A percentile compares a stretch with the other conserved stretches of the same genome.
phyloP scores from a whole-genome alignment of 2,113 vertebrate species.

The Porphyrio hochstetteri region DNA sequence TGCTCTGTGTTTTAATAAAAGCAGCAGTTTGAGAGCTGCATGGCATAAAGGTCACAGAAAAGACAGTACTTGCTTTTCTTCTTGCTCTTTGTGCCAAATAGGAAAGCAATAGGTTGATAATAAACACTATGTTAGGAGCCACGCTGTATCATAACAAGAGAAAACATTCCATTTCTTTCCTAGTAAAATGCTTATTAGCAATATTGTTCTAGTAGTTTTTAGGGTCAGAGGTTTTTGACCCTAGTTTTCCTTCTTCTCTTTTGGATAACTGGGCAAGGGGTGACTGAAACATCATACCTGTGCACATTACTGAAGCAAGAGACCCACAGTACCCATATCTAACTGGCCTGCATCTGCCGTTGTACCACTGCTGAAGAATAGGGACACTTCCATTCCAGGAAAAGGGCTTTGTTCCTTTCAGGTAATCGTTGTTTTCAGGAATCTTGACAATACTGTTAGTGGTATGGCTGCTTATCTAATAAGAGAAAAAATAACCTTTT shows the following conservation, averaged over 20 bases:
- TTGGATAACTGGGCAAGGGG: neutral
- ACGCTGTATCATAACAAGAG: neutral
- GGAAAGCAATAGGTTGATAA: neutral
- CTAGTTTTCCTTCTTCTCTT: neutral
- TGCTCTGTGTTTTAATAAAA: neutral
- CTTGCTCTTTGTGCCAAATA: neutral
- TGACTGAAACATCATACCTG: neutral
- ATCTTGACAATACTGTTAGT: conserved; percentile 50
- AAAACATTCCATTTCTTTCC: neutral
- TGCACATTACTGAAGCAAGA: conserved; percentile 50
- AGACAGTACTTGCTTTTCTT: neutral
- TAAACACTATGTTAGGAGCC: neutral
- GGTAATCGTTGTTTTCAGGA: conserved; percentile 48
- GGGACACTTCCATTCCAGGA: conserved; percentile 56
- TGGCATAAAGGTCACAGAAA: neutral
- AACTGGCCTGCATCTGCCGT: conserved; percentile 4
- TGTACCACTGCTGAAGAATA: conserved; percentile 44
- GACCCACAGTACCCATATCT: conserved; percentile 21
- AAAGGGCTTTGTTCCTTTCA: conserved; percentile 47
- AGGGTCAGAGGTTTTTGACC: neutral
- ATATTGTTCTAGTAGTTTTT: neutral
- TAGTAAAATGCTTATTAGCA: neutral
- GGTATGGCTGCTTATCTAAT: conserved; percentile 53
- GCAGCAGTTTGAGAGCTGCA: neutral
- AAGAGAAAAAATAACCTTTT: neutral